A percentile compares a stretch with the other conserved stretches of the same genome.
Conservation (phyloP, 2,113 vertebrate genomes). For the Rousettus leschenaultii region DNA sequence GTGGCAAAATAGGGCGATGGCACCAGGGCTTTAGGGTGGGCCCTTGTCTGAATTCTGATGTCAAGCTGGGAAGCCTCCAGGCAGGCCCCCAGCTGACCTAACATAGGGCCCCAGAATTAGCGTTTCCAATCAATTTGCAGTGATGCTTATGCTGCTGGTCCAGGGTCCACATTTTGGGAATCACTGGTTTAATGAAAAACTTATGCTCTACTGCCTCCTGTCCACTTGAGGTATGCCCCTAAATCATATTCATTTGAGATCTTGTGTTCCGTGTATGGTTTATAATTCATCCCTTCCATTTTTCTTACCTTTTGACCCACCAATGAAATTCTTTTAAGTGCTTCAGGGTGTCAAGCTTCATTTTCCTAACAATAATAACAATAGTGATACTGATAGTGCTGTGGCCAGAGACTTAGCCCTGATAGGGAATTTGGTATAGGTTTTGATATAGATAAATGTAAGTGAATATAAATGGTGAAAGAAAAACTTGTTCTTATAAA, state of each 20-base stretch:
- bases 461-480: neutral
- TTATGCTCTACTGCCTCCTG: neutral
- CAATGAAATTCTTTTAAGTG: slow-evolving; percentile 12
- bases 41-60: no score
- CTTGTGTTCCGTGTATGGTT: neutral
- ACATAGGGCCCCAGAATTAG: neutral
- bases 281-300: neutral
- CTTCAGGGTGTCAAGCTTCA: neutral
- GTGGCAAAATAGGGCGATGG: no score
- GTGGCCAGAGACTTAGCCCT: neutral
- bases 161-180: neutral
- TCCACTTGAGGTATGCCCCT: neutral
- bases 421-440: neutral
- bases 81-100: no score
- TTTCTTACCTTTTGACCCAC: neutral
- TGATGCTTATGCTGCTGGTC: neutral
- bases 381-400: neutral
- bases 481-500: neutral
- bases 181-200: neutral
- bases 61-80: no score
- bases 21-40: no score
- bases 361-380: neutral
- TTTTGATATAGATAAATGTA: neutral
- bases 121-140: neutral
- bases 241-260: neutral